Percentiles rank a stretch among this genome's conserved stretches.
Conservation (phyloP, 2,797 vertebrate species). For the Rachycentron canadum region DNA sequence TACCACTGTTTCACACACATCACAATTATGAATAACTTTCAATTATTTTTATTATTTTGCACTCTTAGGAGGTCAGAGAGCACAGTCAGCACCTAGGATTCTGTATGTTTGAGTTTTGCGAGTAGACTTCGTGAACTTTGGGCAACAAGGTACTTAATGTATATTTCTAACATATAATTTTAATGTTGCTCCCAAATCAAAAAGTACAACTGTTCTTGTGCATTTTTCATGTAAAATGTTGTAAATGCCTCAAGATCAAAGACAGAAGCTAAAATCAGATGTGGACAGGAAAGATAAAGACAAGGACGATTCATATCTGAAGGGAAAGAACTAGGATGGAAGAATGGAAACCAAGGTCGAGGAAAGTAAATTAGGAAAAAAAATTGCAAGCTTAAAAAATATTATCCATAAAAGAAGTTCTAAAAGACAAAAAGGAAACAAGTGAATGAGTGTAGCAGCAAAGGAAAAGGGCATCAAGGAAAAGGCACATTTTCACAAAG, state of each 20-base stretch:
- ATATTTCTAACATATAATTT: background rate
- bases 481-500: slow-evolving; percentile 49
- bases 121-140: background rate
- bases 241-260: background rate
- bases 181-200: background rate
- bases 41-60: background rate
- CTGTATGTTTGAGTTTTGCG: background rate
- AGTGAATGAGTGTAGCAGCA: background rate
- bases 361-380: slow-evolving; percentile 9
- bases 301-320: background rate
- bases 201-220: background rate
- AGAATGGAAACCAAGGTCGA: background rate
- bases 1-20: background rate
- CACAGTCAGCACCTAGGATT: background rate
- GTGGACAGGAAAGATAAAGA: background rate
- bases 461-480: slow-evolving; percentile 16
- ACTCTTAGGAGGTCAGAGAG: background rate
- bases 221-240: background rate
- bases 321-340: background rate
- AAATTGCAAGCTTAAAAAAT: slow-evolving; percentile 4
- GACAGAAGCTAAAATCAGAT: slow-evolving; percentile 14
- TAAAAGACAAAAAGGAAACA: slow-evolving; percentile 4
- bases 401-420: background rate
- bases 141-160: background rate
- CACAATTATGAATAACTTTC: background rate